Evolutionary conservation across 53 echinoderm and acorn worm genomes (phyloP).

Genomic region (Pentamera pediparva): DNA sequence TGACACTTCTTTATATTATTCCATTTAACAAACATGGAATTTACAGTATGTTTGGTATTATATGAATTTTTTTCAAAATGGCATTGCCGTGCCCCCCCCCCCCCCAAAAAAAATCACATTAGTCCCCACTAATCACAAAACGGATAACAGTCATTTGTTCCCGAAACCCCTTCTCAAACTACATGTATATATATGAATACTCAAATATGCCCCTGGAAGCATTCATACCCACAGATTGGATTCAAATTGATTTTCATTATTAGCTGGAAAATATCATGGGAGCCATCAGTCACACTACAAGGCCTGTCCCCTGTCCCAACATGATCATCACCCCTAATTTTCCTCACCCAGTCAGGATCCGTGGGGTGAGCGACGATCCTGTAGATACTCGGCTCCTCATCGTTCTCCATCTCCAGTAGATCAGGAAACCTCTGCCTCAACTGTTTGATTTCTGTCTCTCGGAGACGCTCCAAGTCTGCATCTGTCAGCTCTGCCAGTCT

Average conservation of each 20-base stretch:
- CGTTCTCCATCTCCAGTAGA: conserved; percentile 45
- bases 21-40: background rate
- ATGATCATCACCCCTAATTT: background rate
- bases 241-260: background rate
- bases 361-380: conserved; percentile 64
- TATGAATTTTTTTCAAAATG: background rate
- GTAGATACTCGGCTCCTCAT: conserved; percentile 44
- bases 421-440: conserved; percentile 63
- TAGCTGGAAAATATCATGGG: background rate
- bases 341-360: conserved; percentile 91
- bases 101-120: no score
- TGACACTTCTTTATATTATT: no score
- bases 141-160: no score
- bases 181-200: no score
- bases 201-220: no score
- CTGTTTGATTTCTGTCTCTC: conserved; percentile 72
- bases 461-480: conserved; percentile 50
- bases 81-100: no score
- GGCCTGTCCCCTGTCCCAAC: background rate
- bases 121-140: no score
- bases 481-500: conserved; percentile 49
- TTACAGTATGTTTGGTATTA: background rate
- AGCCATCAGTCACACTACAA: background rate
- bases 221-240: no score
- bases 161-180: no score